Base-by-base conservation (phyloP, 2,113 vertebrate genomes). In the Microcebus tavaratra region DNA sequence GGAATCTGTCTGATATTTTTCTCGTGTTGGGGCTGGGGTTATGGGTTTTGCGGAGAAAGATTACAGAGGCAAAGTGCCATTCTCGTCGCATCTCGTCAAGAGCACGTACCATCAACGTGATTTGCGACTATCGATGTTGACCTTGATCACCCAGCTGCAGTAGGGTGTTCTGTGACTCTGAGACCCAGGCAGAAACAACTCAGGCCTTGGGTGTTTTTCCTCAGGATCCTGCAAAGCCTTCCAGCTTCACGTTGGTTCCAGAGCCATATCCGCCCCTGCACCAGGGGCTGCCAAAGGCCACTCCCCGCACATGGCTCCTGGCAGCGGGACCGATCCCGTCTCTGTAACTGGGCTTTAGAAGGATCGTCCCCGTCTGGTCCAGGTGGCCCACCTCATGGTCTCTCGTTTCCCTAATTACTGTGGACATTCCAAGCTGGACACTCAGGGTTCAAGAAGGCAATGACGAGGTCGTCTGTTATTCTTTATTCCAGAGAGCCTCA, bases 221-320 rank as follows among this genome's bases (percentile, higher is more conserved):
- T 72, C 5, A 42, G 67, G 20, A 42, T 29, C 57, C 76, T 72
- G 14, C 36, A 88, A 55, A 92, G 23, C 57, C 70, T 55, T 53
- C 57, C 1, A 42, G 27, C 31, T 21, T 82, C 36, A 39, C 18
- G 17, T 57, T 23, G 12, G 31, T 57, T 29, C 36, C 31, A 34
- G 50, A 18, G 34, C 57, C 15, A 14, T 0, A 9, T 3, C 21
- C 34, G 21, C 1, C 6, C 0, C 21, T 59, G 21, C 4, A 0
- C 20, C 20, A n/a, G 0, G 17, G 29, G 18, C 45, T 42, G 42
- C 27, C 6, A 27, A 55, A 34, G 2, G 20, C 31, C 59, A 31
- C 25, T 23, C 36, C n/a, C 31, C 53, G 21, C 68, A 18, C 39
- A 18, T 2, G 68, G 61, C 50, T 55, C 23, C 14, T 3, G 13